A percentile compares a stretch with the other conserved stretches of the same genome.
These are phyloP conservation scores for Corella eumyota DNA, from an alignment of 23 tunicate genomes.

Conservation along the genomic window DNA sequence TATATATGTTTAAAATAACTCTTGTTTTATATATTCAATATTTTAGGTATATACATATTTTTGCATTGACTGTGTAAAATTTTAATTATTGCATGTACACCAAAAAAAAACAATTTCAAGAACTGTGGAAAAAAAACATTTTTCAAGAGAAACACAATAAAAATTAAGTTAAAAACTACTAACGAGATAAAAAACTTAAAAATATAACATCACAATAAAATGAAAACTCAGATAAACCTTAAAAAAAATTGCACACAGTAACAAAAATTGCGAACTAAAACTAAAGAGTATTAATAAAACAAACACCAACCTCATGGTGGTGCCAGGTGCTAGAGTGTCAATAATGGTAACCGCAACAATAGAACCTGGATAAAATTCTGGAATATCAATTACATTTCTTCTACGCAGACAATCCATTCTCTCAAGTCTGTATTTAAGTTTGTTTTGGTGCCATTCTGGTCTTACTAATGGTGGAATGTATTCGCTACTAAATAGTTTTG, in stretches of 20 bases:
- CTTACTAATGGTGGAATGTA: conserved; percentile 66
- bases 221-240: no score
- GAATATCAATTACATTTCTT: conserved; percentile 52
- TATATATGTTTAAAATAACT: not conserved
- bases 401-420: conserved; percentile 81
- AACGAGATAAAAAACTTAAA: no score
- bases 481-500: conserved; percentile 44
- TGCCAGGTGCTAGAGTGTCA: conserved; percentile 54
- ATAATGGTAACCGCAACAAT: conserved; percentile 64
- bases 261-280: no score
- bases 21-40: not conserved
- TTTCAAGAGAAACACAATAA: no score
- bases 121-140: no score
- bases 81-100: no score
- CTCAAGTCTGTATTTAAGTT: conserved; percentile 67
- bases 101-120: no score
- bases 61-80: no score
- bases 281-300: no score
- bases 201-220: no score
- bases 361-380: conserved; percentile 87
- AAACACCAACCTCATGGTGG: conserved; percentile 22
- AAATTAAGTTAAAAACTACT: no score
- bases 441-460: conserved; percentile 90
- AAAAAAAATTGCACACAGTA: no score
- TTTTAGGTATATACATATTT: not conserved